Conservation (phyloP, 2,113 vertebrate species). For the Oreochromis aureus region DNA sequence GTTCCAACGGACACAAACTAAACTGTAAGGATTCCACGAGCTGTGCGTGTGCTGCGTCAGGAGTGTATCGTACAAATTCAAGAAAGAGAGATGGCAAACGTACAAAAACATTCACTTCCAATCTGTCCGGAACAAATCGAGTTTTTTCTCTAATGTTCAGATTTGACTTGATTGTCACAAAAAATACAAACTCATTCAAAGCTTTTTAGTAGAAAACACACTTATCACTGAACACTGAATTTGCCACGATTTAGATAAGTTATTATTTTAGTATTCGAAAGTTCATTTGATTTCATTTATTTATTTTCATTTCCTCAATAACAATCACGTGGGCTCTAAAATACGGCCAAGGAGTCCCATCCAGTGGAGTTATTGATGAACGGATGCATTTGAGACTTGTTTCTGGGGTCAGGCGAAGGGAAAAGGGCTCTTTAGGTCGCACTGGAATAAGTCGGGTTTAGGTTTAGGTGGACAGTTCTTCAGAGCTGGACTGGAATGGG, state of each 20-base stretch:
- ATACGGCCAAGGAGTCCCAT: constrained; percentile 15
- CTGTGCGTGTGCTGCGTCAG: neutral
- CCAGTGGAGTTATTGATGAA: neutral
- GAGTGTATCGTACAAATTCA: neutral
- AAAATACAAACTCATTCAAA: constrained; percentile 41
- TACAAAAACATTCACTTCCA: constrained; percentile 43
- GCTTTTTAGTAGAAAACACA: constrained; percentile 44
- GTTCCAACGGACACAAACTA: neutral
- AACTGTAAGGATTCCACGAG: neutral
- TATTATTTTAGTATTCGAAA: constrained; percentile 3
- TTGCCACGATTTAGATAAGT: constrained; percentile 27
- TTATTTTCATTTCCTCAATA: neutral
- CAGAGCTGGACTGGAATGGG: constrained; percentile 12
- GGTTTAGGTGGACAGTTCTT: neutral
- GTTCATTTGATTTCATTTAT: neutral
- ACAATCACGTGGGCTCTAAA: neutral
- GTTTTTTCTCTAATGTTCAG: neutral
- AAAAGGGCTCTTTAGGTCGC: neutral
- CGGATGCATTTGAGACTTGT: neutral
- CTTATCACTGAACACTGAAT: constrained; percentile 26
- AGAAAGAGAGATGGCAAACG: neutral
- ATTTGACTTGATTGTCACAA: constrained; percentile 51
- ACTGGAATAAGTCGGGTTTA: neutral
- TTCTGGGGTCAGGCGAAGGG: neutral
- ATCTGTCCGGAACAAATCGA: neutral